Evolutionary conservation across 2,113 vertebrate genomes (phyloP), one percentile per base, ranked within the genome.

Genomic region (Nothobranchius furzeri): DNA sequence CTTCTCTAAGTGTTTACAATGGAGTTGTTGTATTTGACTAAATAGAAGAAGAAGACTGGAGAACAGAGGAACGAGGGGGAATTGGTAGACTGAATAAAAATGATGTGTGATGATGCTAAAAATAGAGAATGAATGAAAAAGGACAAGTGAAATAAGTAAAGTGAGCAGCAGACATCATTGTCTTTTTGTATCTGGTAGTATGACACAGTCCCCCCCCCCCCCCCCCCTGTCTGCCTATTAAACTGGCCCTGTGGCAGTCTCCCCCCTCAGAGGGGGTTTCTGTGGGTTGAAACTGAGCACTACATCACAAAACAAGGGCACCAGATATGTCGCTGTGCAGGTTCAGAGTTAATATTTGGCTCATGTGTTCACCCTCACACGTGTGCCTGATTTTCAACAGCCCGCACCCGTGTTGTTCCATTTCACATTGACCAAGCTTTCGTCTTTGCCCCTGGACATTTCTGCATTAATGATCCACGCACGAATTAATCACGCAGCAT

Each of bases 391-490:
- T 87, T 84, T 87, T 74, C 45, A 78, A 60, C 78, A 72, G 62
- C 69, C 63, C 25, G 50, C 76, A 59, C 54, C 68, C 49, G 52
- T 49, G 52, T 73, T 9, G 75, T 85, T 88, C 81, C 60, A 63
- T 85, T 85, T 85, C 84, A 78, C 79, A 70, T 84, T 90, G 87
- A 88, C 83, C 78, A 73, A 81, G 86, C 88, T 81, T 91, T 20
- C 89, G 88, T 88, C 86, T 88, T 90, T 90, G 88, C 88, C 87
- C 67, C 76, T 80, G 86, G 90, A 89, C 85, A 90, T 89, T 75
- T 77, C 73, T 89, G 85, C 87, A 89, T 90, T 90, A 90, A 90
- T 90, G 86, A 90, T 87, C 82, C 88, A 89, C 79, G 80, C 87
- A 88, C 89, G 86, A 91, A 91, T 91, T 89, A 90, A 90, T 89